Base-by-base conservation (phyloP, 2,797 vertebrate species). In the Diplodus sargus region DNA sequence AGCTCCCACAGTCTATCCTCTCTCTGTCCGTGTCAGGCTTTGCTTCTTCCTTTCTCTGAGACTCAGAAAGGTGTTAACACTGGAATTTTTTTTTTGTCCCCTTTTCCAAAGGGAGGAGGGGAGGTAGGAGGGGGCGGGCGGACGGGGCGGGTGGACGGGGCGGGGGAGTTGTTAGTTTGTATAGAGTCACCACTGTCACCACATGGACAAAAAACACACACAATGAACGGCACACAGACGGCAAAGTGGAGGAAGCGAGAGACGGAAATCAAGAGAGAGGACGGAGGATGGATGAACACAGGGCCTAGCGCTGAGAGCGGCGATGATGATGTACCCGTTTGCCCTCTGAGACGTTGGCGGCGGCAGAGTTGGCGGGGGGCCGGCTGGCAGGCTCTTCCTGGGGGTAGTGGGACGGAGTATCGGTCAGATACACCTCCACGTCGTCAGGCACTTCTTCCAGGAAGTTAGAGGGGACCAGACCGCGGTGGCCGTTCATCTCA, bases 391-490 rank as follows among this genome's bases (percentile, higher is more conserved):
- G 94, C 0, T 94, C 85, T 20, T 98, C 97, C 12, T 95, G 97
- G 65, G 90, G 90, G 5, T 95, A 95, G 77, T 94, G 95, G 47
- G 95, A 90, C 0, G 97, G 97, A 2, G 94, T 97, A 3, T 99
- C 97, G 0, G 98, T 99, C 4, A 99, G 95, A 90, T 97, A 97
- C 81, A 99, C 98, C 90, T 99, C 98, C 79, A 99, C 98, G 12
- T 99, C 98, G 10, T 98, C 97, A 96, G 98, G 98, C 96, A 99
- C 98, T 97, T 99, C 98, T 96, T 99, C 98, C 78, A 99, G 96
- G 90, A 99, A 99, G 95, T 99, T 99, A 66, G 98, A 99, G 87
- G 98, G 98, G 85, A 99, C 97, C 72, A 99, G 95, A 83, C 98
- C 98, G 20, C 96, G 97, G 62, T 99, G 98, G 82, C 98, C 97